Conservation (phyloP, 2,888 invertebrate genomes). For the Meandrusa payeni region DNA sequence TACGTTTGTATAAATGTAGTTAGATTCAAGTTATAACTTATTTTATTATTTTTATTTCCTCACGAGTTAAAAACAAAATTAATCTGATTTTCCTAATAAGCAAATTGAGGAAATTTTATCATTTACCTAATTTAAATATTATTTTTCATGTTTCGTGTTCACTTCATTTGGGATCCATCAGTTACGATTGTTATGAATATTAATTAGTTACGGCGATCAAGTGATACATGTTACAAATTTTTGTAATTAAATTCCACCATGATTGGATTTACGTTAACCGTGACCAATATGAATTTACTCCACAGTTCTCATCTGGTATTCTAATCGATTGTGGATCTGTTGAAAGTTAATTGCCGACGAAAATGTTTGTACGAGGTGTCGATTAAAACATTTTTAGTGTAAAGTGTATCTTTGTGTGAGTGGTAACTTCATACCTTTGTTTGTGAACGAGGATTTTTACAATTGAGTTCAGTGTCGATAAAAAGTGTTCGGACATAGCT, state of each 20-base stretch:
- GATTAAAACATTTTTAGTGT: constrained; percentile 47
- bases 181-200: constrained; percentile 26
- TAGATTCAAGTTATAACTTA: no score
- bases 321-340: constrained; percentile 37
- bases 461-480: constrained; percentile 45
- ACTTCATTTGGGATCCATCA: constrained; percentile 1
- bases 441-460: constrained; percentile 37
- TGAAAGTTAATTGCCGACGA: constrained; percentile 41
- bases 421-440: constrained; percentile 15
- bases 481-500: constrained; percentile 52
- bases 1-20: no score
- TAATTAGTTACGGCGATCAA: constrained; percentile 33
- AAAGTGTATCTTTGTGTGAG: constrained; percentile 29
- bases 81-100: no score
- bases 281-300: constrained; percentile 48
- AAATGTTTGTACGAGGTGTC: constrained; percentile 73
- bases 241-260: constrained; percentile 22
- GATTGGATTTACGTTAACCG: constrained; percentile 28
- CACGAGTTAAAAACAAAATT: no score
- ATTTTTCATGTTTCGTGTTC: no score
- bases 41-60: no score
- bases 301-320: constrained; percentile 35
- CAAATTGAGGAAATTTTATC: no score
- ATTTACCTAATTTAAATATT: not conserved
- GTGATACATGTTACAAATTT: constrained; percentile 34